Percentiles rank a stretch among this genome's conserved stretches.
Evolutionary conservation across 2,888 invertebrate genomes (phyloP).

Genomic region (Beris morrisii): DNA sequence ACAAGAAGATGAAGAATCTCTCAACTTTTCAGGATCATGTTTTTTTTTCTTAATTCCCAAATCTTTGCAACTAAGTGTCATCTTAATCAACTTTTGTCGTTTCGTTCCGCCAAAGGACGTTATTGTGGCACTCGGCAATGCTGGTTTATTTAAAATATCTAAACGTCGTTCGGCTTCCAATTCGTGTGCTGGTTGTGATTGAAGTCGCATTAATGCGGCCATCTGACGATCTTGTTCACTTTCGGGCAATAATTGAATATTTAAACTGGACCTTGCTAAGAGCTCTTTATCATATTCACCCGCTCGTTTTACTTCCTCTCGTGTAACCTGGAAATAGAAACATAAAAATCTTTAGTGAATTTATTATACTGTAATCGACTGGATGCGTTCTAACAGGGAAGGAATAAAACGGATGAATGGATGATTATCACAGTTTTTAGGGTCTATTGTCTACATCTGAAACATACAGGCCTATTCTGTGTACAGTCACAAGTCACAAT

Average conservation of each 20-base stretch:
- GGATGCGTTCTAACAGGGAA: slow-evolving; percentile 5
- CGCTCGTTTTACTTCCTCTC: slow-evolving; percentile 72
- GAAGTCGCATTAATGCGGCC: slow-evolving; percentile 73
- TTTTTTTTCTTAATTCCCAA: slow-evolving; percentile 51
- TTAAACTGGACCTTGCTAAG: slow-evolving; percentile 73
- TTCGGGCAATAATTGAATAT: slow-evolving; percentile 78
- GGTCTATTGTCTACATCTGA: no score
- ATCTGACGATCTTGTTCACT: slow-evolving; percentile 76
- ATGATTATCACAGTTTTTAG: no score
- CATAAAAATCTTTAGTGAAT: slow-evolving; percentile 19
- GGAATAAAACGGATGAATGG: not conserved
- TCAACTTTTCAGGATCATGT: not conserved
- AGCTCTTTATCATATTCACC: slow-evolving; percentile 70
- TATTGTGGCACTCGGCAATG: slow-evolving; percentile 60
- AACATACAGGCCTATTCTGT: no score
- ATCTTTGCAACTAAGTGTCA: slow-evolving; percentile 46
- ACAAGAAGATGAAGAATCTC: no score
- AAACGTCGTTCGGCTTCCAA: slow-evolving; percentile 58
- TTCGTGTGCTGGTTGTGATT: slow-evolving; percentile 66
- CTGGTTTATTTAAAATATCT: slow-evolving; percentile 61
- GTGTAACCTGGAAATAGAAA: slow-evolving; percentile 60
- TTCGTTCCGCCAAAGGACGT: slow-evolving; percentile 61
- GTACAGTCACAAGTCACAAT: no score
- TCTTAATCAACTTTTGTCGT: slow-evolving; percentile 59
- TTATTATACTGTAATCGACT: not conserved